These are phyloP conservation scores for Dysidea cf. avara DNA, from an alignment of 37 sponge, comb jelly and placozoan species.

Conservation along the genomic window DNA sequence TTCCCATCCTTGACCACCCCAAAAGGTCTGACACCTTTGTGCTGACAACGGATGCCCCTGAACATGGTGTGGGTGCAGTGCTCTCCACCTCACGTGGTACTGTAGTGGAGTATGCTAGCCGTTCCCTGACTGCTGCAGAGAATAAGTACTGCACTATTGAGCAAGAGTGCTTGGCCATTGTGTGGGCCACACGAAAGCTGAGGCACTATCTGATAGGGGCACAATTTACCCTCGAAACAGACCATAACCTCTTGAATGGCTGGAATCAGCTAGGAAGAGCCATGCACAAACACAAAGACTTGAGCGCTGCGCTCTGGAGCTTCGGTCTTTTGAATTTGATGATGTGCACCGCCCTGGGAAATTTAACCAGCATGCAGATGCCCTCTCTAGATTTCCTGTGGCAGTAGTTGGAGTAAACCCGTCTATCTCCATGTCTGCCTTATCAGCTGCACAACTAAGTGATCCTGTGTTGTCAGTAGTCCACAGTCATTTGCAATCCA, in stretches of 20 bases:
- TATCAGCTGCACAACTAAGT: neutral
- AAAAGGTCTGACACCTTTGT: conserved; percentile 8
- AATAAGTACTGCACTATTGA: conserved; percentile 11
- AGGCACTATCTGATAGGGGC: conserved; percentile 5
- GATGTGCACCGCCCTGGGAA: neutral
- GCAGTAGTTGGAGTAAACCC: neutral
- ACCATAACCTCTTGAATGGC: neutral
- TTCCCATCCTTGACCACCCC: conserved; percentile 17
- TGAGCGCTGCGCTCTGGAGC: conserved; percentile 12
- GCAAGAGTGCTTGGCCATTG: conserved; percentile 10
- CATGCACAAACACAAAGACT: conserved; percentile 4
- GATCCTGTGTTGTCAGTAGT: neutral
- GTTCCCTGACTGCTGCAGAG: neutral
- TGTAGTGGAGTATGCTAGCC: neutral
- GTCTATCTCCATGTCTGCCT: neutral
- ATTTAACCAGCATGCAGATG: neutral
- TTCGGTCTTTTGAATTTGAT: neutral
- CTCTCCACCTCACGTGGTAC: conserved; percentile 3
- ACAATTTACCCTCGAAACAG: too few species aligned
- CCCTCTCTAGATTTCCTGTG: conserved; percentile 2
- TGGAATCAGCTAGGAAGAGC: too few species aligned
- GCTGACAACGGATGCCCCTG: conserved; percentile 9
- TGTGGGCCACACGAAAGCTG: conserved; percentile 1
- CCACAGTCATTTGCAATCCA: neutral
- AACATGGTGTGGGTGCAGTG: conserved; percentile 13